Evolutionary conservation across 2,888 invertebrate genomes (phyloP).

Genomic region (Drepanosiphum platanoidis): DNA sequence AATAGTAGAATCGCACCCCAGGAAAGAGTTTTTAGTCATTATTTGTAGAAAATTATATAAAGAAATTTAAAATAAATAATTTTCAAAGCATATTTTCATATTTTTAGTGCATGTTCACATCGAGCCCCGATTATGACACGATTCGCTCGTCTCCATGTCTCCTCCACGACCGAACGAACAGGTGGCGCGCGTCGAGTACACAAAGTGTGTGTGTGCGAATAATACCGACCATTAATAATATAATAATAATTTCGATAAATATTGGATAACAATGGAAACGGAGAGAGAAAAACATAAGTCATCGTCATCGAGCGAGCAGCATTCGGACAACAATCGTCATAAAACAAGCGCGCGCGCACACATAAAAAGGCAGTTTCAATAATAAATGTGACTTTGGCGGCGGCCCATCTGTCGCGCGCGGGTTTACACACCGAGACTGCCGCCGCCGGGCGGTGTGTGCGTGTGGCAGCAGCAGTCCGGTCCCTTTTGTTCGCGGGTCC

Average conservation of each 20-base stretch:
- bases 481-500: conserved; percentile 50
- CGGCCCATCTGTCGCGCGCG: conserved; percentile 55
- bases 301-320: conserved; percentile 25
- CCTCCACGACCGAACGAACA: conserved; percentile 6
- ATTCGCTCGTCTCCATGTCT: too few species aligned
- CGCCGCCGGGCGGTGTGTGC: background rate
- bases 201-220: background rate
- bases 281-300: conserved; percentile 37
- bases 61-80: too few species aligned
- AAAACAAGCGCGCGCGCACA: conserved; percentile 11
- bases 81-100: too few species aligned
- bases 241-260: conserved; percentile 38
- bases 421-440: background rate
- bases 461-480: too few species aligned
- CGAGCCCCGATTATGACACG: too few species aligned
- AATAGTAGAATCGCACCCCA: too few species aligned
- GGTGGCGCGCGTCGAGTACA: background rate
- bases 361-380: conserved; percentile 52
- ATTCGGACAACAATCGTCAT: conserved; percentile 55
- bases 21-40: too few species aligned
- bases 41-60: too few species aligned
- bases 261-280: conserved; percentile 1
- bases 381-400: conserved; percentile 55
- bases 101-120: too few species aligned
- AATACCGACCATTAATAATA: conserved; percentile 13